phyloP scores from a whole-genome alignment of 2,888 invertebrate genomes.

The Liopterus haemorrhoidalis region DNA sequence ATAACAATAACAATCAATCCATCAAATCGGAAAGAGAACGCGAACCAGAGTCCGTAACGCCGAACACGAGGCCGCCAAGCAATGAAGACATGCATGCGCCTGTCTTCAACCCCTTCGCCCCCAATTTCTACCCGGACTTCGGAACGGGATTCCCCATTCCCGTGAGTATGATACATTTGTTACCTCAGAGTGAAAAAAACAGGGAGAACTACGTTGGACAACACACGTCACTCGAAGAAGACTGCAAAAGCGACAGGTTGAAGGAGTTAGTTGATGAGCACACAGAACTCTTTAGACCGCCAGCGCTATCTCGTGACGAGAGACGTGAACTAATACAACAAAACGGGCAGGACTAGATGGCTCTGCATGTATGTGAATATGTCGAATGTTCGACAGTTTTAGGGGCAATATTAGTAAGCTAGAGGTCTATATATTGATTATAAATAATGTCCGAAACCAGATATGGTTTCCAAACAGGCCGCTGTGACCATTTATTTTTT shows the following conservation, averaged over 20 bases:
- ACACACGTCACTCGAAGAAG: conserved; percentile 50
- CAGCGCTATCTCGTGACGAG: conserved; percentile 56
- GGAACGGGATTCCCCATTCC: conserved; percentile 73
- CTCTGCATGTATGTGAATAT: conserved; percentile 15
- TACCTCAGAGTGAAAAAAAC: conserved; percentile 73
- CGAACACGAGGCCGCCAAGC: conserved; percentile 57
- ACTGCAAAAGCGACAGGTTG: conserved; percentile 29
- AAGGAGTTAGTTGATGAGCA: conserved; percentile 42
- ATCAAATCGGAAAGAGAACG: conserved; percentile 44
- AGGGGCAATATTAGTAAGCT: conserved; percentile 43
- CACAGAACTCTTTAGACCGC: conserved; percentile 46
- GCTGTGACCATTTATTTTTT: conserved; percentile 8
- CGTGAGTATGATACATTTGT: conserved; percentile 75
- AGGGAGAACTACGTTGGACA: conserved; percentile 53
- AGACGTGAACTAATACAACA: conserved; percentile 65
- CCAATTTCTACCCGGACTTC: conserved; percentile 80
- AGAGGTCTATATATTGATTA: conserved; percentile 18
- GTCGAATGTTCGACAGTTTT: conserved; percentile 8
- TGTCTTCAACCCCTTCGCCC: conserved; percentile 71
- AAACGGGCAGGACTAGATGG: conserved; percentile 69
- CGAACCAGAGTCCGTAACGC: conserved; percentile 38
- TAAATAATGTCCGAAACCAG: not conserved
- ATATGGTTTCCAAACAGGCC: conserved; percentile 8
- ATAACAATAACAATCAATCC: conserved; percentile 54
- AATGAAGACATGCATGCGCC: conserved; percentile 56